A percentile compares a stretch with the other conserved stretches of the same genome.
phyloP scores from a whole-genome alignment of 2,113 vertebrate species.

The Corythornis cristatus region DNA sequence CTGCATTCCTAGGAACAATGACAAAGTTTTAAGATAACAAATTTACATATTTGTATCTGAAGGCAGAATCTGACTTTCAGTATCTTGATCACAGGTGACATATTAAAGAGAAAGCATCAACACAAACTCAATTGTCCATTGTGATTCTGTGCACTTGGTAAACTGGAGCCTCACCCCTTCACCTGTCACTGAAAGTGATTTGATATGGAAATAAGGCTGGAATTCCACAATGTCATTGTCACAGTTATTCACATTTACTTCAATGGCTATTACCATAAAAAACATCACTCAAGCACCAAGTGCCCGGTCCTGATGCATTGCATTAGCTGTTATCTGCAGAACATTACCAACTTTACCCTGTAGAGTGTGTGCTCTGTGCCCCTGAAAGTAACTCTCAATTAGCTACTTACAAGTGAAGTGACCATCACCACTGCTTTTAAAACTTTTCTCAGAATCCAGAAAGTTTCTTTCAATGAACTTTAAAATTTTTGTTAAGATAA shows the following conservation, averaged over 20 bases:
- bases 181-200: slow-evolving; percentile 6
- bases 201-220: slow-evolving; percentile 44
- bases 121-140: neutral
- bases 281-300: neutral
- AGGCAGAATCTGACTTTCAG: neutral
- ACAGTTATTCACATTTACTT: neutral
- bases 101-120: slow-evolving; percentile 25
- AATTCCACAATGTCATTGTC: slow-evolving; percentile 28
- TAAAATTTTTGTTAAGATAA: neutral
- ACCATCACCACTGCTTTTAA: neutral
- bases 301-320: neutral
- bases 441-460: neutral
- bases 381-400: neutral
- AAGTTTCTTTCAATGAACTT: neutral
- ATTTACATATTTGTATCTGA: neutral
- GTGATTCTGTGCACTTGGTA: neutral
- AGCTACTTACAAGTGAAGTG: neutral
- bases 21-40: neutral
- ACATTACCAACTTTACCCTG: neutral
- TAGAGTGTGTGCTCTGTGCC: neutral
- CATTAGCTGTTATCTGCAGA: neutral
- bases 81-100: slow-evolving; percentile 17
- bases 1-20: slow-evolving; percentile 22
- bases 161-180: neutral
- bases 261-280: neutral